Base-by-base conservation (phyloP, 2,888 invertebrate species). In the Drosophila pseudotakahashii region DNA sequence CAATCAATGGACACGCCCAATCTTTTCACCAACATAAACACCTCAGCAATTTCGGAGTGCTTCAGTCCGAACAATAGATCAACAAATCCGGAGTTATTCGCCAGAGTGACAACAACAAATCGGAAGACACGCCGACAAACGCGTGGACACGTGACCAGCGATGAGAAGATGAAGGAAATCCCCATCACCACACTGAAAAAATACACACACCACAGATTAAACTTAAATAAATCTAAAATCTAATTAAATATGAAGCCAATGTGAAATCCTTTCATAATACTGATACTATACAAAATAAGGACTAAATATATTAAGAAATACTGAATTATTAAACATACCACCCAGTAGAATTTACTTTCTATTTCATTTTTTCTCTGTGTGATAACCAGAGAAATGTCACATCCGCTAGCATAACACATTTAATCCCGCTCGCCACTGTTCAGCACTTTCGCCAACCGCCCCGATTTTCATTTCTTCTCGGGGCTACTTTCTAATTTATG, bases 401-500 rank as follows among this genome's bases (percentile, higher is more conserved):
- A 85, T 84, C 84, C 84, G 86, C 55, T 73, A 75, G 80, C 88
- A 82, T 79, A 85, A 88, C 85, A 84, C 84, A 89, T 84, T 89
- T 85, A 86, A 85, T 63, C 81, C 81, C 75, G 64, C 67, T 70
- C 67, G 74, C 85, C 75, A 67, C 66, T 66, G 67, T 41, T 61
- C 48, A 36, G 36, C 7, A 60, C 64, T 63, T 53, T 67, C 57
- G 44, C 58, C 72, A 58, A 16, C 26, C 36, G 13, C 58, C 58
- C 59, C 14, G 39, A n/a, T 7, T 32, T 30, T 39, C 63, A 30
- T 23, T 41, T 36, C 44, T 41, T 52, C 48, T 37, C 36, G 26
- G 58, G 42, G 70, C 89, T 73, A 89, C 84, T 89, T 86, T 85
- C 89, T 89, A 88, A 85, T 85, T 85, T 85, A 85, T 85, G 81